Evolutionary conservation across 2,888 invertebrate genomes (phyloP).

Genomic region (Apodemia duryi): DNA sequence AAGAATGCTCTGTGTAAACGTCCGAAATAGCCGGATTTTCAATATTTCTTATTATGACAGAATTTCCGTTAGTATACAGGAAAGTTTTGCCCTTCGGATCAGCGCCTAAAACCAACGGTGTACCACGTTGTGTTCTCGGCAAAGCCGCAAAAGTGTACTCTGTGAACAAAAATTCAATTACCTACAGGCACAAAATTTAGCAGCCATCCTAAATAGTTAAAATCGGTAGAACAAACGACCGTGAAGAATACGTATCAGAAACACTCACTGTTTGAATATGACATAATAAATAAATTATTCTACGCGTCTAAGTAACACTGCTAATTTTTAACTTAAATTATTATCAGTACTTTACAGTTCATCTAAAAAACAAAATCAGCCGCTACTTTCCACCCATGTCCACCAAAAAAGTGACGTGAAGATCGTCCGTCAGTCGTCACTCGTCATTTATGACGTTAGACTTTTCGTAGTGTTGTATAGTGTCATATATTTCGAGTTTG

Average conservation of each 20-base stretch:
- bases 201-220: conserved; percentile 22
- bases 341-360: conserved; percentile 59
- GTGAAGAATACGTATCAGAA: conserved; percentile 25
- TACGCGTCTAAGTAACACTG: conserved; percentile 47
- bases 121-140: conserved; percentile 96
- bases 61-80: conserved; percentile 98
- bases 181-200: conserved; percentile 20
- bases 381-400: conserved; percentile 54
- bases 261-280: conserved; percentile 71
- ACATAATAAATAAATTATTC: conserved; percentile 52
- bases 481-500: neutral
- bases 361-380: conserved; percentile 65
- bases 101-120: conserved; percentile 94
- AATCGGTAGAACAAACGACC: neutral
- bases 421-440: conserved; percentile 48
- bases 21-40: conserved; percentile 97
- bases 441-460: conserved; percentile 4
- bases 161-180: conserved; percentile 53
- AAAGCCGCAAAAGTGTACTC: conserved; percentile 95
- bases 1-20: conserved; percentile 98
- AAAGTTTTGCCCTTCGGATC: conserved; percentile 99
- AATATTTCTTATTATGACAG: conserved; percentile 97
- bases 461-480: conserved; percentile 15
- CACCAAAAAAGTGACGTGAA: conserved; percentile 63
- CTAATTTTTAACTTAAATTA: conserved; percentile 45